Percentiles rank a stretch among this genome's conserved stretches.
phyloP scores from a whole-genome alignment of 2,113 vertebrate genomes.

The Natator depressus region DNA sequence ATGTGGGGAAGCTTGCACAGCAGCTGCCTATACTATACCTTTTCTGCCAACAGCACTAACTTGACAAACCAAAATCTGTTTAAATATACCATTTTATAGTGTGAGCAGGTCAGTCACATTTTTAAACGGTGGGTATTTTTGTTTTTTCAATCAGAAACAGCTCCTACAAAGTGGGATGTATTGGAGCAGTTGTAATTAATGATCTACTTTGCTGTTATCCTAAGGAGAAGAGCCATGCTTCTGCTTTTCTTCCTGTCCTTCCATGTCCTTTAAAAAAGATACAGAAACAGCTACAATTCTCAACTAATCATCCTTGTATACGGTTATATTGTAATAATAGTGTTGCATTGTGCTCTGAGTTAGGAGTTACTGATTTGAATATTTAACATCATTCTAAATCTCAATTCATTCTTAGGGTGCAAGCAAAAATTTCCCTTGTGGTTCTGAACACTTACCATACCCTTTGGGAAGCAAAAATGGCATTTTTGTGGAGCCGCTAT shows the following conservation, averaged over 20 bases:
- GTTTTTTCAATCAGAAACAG: no score
- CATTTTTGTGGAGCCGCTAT: constrained; percentile 48
- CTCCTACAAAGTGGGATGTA: no score
- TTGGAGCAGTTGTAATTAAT: not conserved
- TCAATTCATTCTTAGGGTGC: constrained; percentile 67
- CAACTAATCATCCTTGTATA: not conserved
- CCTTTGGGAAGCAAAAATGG: constrained; percentile 88
- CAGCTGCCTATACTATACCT: not conserved
- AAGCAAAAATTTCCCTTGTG: constrained; percentile 81
- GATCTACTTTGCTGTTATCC: not conserved
- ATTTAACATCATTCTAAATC: constrained; percentile 47
- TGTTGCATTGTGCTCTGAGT: constrained; percentile 29
- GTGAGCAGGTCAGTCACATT: no score
- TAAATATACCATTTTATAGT: not conserved
- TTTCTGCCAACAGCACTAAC: not conserved
- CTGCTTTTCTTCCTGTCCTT: not conserved
- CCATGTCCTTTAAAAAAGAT: not conserved
- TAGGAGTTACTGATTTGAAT: constrained; percentile 56
- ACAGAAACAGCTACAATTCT: not conserved
- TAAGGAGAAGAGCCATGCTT: not conserved
- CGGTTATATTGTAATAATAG: constrained; percentile 29
- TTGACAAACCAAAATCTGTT: not conserved
- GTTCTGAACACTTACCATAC: constrained; percentile 92
- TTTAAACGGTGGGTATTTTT: no score
- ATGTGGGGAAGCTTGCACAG: not conserved